These are phyloP conservation scores for Agelastica alni DNA, from an alignment of 2,888 invertebrate species.

Conservation along the genomic window DNA sequence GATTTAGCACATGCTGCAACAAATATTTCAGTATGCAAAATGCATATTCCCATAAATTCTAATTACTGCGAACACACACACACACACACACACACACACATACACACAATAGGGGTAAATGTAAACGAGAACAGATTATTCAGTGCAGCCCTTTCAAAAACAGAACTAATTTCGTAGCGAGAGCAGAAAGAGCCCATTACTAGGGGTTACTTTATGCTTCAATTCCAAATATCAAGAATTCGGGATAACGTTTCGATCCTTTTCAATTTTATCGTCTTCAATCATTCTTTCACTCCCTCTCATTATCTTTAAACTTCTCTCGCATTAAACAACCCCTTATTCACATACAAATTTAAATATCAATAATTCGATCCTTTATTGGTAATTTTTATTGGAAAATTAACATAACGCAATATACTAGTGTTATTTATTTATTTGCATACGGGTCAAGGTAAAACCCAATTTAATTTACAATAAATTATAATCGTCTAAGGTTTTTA, in stretches of 20 bases:
- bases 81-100: no score
- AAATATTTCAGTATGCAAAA: conserved; percentile 35
- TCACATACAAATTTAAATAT: no score
- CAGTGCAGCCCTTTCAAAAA: conserved; percentile 26
- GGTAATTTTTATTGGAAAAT: no score
- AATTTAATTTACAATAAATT: no score
- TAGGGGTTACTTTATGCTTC: conserved; percentile 6
- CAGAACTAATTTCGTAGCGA: conserved; percentile 21
- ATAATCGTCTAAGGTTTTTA: no score
- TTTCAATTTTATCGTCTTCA: conserved; percentile 12
- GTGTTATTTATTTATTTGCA: no score
- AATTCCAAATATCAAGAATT: conserved; percentile 14
- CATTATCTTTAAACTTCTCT: no score
- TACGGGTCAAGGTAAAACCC: no score
- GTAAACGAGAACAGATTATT: conserved; percentile 30
- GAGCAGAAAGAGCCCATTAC: conserved; percentile 8
- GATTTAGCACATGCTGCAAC: conserved; percentile 30
- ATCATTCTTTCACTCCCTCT: conserved; percentile 11
- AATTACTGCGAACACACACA: conserved; percentile 30
- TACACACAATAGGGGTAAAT: conserved; percentile 25
- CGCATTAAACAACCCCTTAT: no score
- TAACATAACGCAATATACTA: no score
- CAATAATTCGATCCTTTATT: no score
- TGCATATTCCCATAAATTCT: conserved; percentile 35
- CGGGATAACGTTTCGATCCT: background rate